Percentiles rank a stretch among this genome's conserved stretches.
These are phyloP conservation scores for Drosophila paracracens DNA, from an alignment of 2,888 invertebrate genomes.

Conservation along the genomic window DNA sequence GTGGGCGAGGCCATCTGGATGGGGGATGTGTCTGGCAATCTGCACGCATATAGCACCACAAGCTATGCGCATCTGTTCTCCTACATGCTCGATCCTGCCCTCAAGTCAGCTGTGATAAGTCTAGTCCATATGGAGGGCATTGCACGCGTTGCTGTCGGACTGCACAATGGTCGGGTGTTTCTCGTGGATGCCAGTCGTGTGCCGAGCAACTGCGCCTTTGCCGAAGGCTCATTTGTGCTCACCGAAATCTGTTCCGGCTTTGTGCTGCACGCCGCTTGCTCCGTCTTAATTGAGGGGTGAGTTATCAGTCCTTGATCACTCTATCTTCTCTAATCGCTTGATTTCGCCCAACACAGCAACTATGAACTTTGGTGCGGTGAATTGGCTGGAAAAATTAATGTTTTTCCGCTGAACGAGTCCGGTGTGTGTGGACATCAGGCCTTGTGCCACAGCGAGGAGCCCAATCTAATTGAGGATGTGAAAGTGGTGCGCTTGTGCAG, in stretches of 20 bases:
- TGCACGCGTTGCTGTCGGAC: conserved; percentile 92
- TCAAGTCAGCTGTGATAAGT: conserved; percentile 88
- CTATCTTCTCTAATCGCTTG: not conserved
- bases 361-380: conserved; percentile 96
- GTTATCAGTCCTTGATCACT: conserved; percentile 15
- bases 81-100: conserved; percentile 89
- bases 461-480: conserved; percentile 81
- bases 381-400: conserved; percentile 90
- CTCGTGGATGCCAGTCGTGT: conserved; percentile 88
- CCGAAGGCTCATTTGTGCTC: conserved; percentile 91
- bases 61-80: conserved; percentile 87
- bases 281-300: conserved; percentile 85
- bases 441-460: conserved; percentile 87
- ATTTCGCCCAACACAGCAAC: conserved; percentile 79
- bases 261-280: conserved; percentile 89
- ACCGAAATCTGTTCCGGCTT: conserved; percentile 91
- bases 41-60: conserved; percentile 90
- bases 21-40: conserved; percentile 93
- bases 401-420: conserved; percentile 90
- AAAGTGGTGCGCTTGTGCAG: conserved; percentile 90
- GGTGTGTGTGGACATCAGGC: conserved; percentile 91
- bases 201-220: conserved; percentile 87
- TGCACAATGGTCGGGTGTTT: conserved; percentile 92
- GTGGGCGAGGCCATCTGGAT: conserved; percentile 94
- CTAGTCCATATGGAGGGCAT: conserved; percentile 89